Evolutionary conservation across 2,888 invertebrate genomes (phyloP).

Genomic region (Mimas tiliae): DNA sequence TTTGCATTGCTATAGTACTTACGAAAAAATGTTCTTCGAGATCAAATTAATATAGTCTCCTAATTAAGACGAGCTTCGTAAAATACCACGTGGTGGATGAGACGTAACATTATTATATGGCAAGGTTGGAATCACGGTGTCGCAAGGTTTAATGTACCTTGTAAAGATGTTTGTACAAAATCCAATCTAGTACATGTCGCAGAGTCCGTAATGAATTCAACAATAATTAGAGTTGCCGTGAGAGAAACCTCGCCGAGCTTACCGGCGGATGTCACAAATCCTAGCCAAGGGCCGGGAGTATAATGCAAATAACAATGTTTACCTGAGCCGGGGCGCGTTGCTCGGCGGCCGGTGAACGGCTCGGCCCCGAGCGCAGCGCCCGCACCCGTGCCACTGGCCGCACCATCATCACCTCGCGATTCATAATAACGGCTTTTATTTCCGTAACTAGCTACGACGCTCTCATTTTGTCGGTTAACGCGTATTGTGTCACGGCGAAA

Average conservation of each 20-base stretch:
- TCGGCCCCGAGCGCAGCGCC: slow-evolving; percentile 38
- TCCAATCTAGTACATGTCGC: slow-evolving; percentile 59
- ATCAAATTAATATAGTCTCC: neutral
- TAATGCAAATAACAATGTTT: slow-evolving; percentile 76
- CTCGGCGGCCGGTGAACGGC: slow-evolving; percentile 30
- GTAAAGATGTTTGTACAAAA: slow-evolving; percentile 53
- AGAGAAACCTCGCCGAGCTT: slow-evolving; percentile 59
- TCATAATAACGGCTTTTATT: slow-evolving; percentile 79
- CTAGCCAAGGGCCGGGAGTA: slow-evolving; percentile 69
- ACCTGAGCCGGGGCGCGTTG: slow-evolving; percentile 57
- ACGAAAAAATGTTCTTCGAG: neutral
- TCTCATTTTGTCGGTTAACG: slow-evolving; percentile 78
- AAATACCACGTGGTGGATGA: slow-evolving; percentile 17
- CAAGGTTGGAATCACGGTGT: slow-evolving; percentile 42
- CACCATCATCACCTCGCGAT: slow-evolving; percentile 54
- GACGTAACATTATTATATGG: slow-evolving; percentile 12
- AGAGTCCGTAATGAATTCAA: slow-evolving; percentile 59
- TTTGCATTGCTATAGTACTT: no score
- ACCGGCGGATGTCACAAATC: slow-evolving; percentile 77
- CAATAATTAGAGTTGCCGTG: slow-evolving; percentile 63
- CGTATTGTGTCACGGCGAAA: slow-evolving; percentile 75
- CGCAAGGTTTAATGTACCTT: slow-evolving; percentile 44
- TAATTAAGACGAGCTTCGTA: slow-evolving; percentile 4
- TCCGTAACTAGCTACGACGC: slow-evolving; percentile 77
- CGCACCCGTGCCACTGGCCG: slow-evolving; percentile 40